Percentiles rank a stretch among this genome's conserved stretches.
These are phyloP conservation scores for Neuroscelio doddi DNA, from an alignment of 2,888 invertebrate species.

Conservation along the genomic window DNA sequence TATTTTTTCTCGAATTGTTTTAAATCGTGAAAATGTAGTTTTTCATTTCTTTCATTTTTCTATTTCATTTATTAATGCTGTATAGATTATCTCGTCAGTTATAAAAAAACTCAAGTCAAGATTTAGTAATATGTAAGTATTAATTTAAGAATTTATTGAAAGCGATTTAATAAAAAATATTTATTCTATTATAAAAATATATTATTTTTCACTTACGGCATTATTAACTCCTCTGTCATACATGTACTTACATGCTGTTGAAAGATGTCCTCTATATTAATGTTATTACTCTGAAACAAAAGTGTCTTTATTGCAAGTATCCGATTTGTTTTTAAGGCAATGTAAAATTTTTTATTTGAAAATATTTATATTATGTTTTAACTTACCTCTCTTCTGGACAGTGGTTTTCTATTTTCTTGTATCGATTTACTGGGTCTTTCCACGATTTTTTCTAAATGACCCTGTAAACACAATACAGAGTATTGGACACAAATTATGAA, in stretches of 20 bases:
- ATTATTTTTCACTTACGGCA: background rate
- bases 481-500: no score
- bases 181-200: background rate
- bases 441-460: constrained; percentile 89
- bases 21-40: no score
- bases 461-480: no score
- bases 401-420: constrained; percentile 73
- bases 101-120: no score
- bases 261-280: constrained; percentile 80
- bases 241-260: constrained; percentile 73
- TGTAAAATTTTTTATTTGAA: constrained; percentile 3
- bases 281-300: constrained; percentile 75
- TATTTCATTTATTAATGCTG: no score
- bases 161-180: no score
- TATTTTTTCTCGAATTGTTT: no score
- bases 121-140: no score
- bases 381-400: constrained; percentile 74
- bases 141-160: background rate
- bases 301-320: no score
- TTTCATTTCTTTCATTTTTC: no score
- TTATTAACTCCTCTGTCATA: background rate
- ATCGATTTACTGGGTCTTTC: constrained; percentile 82
- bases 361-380: background rate
- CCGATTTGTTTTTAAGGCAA: no score
- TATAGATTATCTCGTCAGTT: no score